A percentile compares a stretch with the other conserved stretches of the same genome.
phyloP scores from a whole-genome alignment of 2,888 invertebrate genomes.

The Carabus problematicus region DNA sequence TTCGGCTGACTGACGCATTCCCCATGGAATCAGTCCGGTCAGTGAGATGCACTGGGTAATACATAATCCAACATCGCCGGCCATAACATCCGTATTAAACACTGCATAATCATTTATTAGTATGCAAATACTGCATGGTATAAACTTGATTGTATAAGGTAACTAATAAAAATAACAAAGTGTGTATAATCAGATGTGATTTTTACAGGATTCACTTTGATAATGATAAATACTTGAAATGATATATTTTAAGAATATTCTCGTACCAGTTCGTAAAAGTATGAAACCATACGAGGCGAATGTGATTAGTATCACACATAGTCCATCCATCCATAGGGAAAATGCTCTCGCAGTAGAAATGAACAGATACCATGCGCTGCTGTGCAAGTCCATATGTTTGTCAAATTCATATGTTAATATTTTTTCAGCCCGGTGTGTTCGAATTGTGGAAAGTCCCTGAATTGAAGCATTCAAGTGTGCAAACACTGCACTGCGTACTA shows the following conservation, averaged over 20 bases:
- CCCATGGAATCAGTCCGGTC: constrained; percentile 67
- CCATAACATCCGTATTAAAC: constrained; percentile 45
- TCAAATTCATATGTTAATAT: constrained; percentile 63
- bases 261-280: constrained; percentile 54
- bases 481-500: constrained; percentile 67
- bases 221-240: too few species aligned
- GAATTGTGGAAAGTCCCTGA: constrained; percentile 70
- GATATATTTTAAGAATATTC: too few species aligned
- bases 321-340: constrained; percentile 70
- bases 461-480: constrained; percentile 69
- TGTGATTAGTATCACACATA: constrained; percentile 68
- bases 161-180: too few species aligned
- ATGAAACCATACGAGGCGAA: constrained; percentile 67
- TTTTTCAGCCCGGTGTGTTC: constrained; percentile 66
- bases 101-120: constrained; percentile 11
- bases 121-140: not conserved
- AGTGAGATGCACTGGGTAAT: constrained; percentile 63
- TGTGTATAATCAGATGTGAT: too few species aligned
- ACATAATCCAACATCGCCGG: constrained; percentile 63
- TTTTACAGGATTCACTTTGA: too few species aligned
- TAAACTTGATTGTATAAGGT: not conserved
- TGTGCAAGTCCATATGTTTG: constrained; percentile 63
- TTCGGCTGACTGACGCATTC: constrained; percentile 74
- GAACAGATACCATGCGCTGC: constrained; percentile 72
- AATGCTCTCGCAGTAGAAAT: constrained; percentile 71